phyloP scores from a whole-genome alignment of 1,140 invertebrate genomes.

The Aphaenogaster rudis region DNA sequence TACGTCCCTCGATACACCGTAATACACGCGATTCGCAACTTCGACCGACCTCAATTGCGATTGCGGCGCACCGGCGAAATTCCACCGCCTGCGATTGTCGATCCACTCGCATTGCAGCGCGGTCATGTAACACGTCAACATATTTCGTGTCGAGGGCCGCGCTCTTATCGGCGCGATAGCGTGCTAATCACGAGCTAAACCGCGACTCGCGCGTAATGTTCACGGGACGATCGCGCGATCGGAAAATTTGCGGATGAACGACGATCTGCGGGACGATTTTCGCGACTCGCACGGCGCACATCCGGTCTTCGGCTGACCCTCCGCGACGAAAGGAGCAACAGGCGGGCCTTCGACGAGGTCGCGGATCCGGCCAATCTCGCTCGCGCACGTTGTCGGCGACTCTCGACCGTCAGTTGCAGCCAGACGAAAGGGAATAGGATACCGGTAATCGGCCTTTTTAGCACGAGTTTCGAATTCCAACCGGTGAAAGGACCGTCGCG shows the following conservation, averaged over 20 bases:
- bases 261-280: neutral
- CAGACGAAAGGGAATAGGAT: constrained; percentile 55
- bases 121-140: constrained; percentile 83
- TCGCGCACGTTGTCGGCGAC: neutral
- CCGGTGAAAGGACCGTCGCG: constrained; percentile 76
- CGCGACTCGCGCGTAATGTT: constrained; percentile 10
- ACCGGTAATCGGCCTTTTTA: constrained; percentile 69
- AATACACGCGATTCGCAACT: neutral
- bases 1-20: neutral
- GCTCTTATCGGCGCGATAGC: neutral
- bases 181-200: neutral
- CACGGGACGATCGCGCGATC: constrained; percentile 27
- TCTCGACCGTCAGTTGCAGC: neutral
- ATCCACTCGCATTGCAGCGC: constrained; percentile 80
- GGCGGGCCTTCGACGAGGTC: constrained; percentile 37
- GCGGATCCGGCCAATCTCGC: constrained; percentile 9
- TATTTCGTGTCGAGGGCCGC: constrained; percentile 44
- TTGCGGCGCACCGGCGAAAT: neutral
- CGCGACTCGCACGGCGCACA: neutral
- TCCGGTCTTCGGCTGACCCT: constrained; percentile 14
- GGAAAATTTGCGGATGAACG: neutral
- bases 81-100: constrained; percentile 51
- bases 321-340: neutral
- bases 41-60: constrained; percentile 47
- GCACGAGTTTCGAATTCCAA: constrained; percentile 75